Base-by-base conservation (phyloP, 2,797 vertebrate species). In the Enteromius unitaeniatus region DNA sequence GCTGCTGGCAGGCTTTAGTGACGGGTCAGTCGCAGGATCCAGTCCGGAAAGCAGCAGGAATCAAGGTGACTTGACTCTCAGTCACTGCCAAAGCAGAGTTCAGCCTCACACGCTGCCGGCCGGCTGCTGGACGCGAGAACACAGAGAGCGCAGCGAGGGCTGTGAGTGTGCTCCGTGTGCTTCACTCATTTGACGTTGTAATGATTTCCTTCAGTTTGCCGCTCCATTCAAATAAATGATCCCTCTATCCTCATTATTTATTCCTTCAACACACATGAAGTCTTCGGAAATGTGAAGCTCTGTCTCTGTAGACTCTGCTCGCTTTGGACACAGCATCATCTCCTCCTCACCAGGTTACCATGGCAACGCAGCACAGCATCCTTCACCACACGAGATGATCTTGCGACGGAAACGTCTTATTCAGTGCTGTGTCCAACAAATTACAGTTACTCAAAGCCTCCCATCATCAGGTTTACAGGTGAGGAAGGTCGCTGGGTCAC, bases 51-150 rank as follows among this genome's bases (percentile, higher is more conserved):
- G 62, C 86, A 84, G 84, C 85, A 82, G 88, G 88, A 80, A 88
- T 84, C 88, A 88, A 90, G 88, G 89, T 89, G 89, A 90, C 88
- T 80, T 67, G n/a, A 72, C 47, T 62, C 65, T 17, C 34, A 31
- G 42, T 60, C 26, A 53, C 60, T 87, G 84, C 82, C 85, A 88
- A 69, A 69, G 64, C 67, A 76, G 49, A 23, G 76, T 53, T 69
- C 21, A 31, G 65, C 45, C 74, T 78, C 49, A 82, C 19, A n/a
- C 47, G 28, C 60, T 67, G 23, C 21, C 45, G 26, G 40, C 67
- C 51, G 62, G 42, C 1, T 64, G 74, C n/a, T 60, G 53, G 34
- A 58, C 73, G 40, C 1, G 3, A 34, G 37, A 28, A 47, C 23
- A 47, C 7, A 74, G 34, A n/a, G n/a, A n/a, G n/a, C n/a, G n/a